Conservation (phyloP, 2,888 invertebrate species). For the Yponomeuta sedellus region DNA sequence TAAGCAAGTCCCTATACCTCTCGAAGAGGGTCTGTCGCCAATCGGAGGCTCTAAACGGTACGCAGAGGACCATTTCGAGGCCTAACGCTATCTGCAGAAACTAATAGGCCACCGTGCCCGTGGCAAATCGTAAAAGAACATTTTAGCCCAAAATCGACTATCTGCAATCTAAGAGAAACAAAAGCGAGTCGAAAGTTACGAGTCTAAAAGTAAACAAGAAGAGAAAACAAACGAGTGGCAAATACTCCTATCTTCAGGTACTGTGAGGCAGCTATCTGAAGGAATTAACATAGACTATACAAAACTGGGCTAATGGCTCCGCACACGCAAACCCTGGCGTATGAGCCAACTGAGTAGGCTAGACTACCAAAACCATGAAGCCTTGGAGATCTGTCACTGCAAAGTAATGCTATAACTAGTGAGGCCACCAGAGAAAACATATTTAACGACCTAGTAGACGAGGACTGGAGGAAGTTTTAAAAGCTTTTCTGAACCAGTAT, state of each 20-base stretch:
- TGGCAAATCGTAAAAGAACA: background rate
- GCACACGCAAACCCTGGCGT: conserved; percentile 2
- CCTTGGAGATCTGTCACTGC: background rate
- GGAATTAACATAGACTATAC: conserved; percentile 11
- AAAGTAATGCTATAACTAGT: background rate
- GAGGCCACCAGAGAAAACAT: background rate
- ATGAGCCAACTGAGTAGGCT: background rate
- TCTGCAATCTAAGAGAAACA: background rate
- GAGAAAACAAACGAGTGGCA: background rate
- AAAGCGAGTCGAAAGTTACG: background rate
- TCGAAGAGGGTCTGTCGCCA: too few relatives aligned
- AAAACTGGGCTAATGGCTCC: conserved; percentile 9
- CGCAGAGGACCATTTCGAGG: too few relatives aligned
- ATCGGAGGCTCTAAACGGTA: too few relatives aligned
- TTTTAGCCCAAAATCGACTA: background rate
- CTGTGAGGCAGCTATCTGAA: background rate
- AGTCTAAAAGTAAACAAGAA: background rate
- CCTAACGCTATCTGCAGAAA: background rate
- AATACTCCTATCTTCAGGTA: background rate
- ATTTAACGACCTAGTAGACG: background rate
- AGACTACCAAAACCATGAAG: background rate
- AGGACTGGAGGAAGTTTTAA: background rate
- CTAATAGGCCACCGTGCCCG: background rate
- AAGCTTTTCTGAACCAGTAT: background rate
- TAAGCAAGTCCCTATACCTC: too few relatives aligned